These are phyloP conservation scores for Patella ulyssiponensis DNA, from an alignment of 2,888 invertebrate species.

Conservation along the genomic window DNA sequence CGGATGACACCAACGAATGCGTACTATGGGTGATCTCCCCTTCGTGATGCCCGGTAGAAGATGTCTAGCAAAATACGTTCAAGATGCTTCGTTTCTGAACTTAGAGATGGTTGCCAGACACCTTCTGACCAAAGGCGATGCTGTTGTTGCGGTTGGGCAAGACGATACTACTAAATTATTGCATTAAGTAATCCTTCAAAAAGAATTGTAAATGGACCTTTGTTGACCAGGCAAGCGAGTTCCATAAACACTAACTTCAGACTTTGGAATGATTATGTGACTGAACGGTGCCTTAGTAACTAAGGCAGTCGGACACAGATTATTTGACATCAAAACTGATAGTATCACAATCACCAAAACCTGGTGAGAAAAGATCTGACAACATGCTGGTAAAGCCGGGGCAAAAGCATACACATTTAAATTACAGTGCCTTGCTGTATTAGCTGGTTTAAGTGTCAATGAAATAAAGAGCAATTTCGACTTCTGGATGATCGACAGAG, in stretches of 20 bases:
- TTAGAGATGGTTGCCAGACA: conserved; percentile 5
- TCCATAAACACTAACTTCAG: too few species aligned
- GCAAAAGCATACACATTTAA: not conserved
- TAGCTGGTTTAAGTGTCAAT: not conserved
- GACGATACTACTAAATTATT: not conserved
- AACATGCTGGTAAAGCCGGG: not conserved
- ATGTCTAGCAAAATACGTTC: conserved; percentile 1
- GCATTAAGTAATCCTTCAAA: too few species aligned
- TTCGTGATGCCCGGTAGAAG: conserved; percentile 1
- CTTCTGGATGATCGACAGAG: conserved; percentile 1
- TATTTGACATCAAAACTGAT: not conserved
- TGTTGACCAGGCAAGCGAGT: too few species aligned
- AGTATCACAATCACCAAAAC: not conserved
- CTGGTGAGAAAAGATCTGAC: not conserved
- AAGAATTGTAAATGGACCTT: too few species aligned
- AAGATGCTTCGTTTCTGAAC: not conserved
- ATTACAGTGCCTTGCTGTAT: conserved; percentile 4
- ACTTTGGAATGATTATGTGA: too few species aligned
- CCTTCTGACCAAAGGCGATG: not conserved
- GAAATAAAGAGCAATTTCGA: conserved; percentile 2
- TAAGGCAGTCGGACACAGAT: conserved; percentile 7
- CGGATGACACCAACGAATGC: not conserved
- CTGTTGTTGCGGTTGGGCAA: not conserved
- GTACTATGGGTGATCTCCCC: not conserved
- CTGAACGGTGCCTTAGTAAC: too few species aligned